Conservation (phyloP, 2,888 invertebrate species). For the Aelia acuminata region DNA sequence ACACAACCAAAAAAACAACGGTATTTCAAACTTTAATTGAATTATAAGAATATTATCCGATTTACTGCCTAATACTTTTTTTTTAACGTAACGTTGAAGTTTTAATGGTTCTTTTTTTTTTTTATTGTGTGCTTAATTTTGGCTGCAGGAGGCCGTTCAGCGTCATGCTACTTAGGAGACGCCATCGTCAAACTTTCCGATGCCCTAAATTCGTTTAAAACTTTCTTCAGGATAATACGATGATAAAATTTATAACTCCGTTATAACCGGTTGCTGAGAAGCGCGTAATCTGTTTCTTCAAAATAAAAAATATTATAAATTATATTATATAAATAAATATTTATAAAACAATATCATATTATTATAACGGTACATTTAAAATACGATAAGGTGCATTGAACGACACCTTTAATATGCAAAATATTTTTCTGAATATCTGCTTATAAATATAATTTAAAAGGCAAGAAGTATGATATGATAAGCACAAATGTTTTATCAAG, state of each 20-base stretch:
- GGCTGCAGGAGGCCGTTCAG: background rate
- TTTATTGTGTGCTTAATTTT: too few relatives aligned
- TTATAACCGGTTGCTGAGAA: background rate
- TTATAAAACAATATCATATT: too few relatives aligned
- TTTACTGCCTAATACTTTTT: background rate
- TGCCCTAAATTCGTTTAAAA: background rate
- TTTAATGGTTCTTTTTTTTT: background rate
- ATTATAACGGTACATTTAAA: too few relatives aligned
- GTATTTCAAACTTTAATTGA: background rate
- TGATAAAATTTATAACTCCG: background rate
- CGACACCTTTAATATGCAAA: too few relatives aligned
- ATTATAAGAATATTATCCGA: background rate
- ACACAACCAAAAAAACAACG: background rate
- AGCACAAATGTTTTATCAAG: too few relatives aligned
- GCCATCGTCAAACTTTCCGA: constrained; percentile 14
- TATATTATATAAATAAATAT: too few relatives aligned
- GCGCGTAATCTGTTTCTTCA: background rate
- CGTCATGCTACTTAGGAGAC: background rate
- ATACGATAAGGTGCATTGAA: too few relatives aligned
- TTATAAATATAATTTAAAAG: too few relatives aligned
- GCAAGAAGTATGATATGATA: too few relatives aligned
- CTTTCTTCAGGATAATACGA: background rate
- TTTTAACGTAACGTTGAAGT: background rate
- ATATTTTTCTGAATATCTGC: too few relatives aligned
- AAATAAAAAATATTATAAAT: too few relatives aligned